Base-by-base conservation (phyloP, 2,113 vertebrate genomes). In the Heliornis fulica region DNA sequence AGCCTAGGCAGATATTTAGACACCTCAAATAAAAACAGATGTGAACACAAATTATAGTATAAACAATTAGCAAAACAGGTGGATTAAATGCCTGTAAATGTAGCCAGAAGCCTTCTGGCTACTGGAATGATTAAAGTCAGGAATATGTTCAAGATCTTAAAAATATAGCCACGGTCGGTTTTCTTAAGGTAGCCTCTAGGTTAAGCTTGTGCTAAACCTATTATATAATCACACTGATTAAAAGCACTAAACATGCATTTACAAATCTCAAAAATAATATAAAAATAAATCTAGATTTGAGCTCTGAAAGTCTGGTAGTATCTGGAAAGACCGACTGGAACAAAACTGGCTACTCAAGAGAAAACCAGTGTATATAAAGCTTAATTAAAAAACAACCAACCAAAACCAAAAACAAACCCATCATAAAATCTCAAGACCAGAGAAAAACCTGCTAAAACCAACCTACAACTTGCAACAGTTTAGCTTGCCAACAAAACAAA, bases 141-240 rank as follows among this genome's bases (percentile, higher is more conserved):
- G 43, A 94, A 71, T 61, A 93, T 15, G 22, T 38, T 40, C 16
- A 92, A 70, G 66, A 80, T 45, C 41, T 95, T 46, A 88, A 83
- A 92, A 85, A 59, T 21, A 66, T 31, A 89, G 61, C 29, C 64
- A 69, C 3, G 2, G 50, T 68, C 41, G 46, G 12, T 64, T 57
- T 75, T 86, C 84, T 89, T 64, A 82, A 87, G 36, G 76, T 26
- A 93, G 32, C 28, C n/a, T 74, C 38, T 88, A 93, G 36, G 66
- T 93, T 88, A 94, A 94, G 75, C 88, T 88, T 87, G 32, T 81
- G 78, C 40, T 96, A 96, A 92, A 85, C 17, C 43, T 82, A 65
- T 94, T 97, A 86, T 31, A 81, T 38, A 95, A 93, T 65, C 69
- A 89, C 25, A 81, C 17, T 64, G 65, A 96, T 89, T 85, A 76